Base-by-base conservation (phyloP, 2,797 vertebrate species). In the Phoebastria nigripes region DNA sequence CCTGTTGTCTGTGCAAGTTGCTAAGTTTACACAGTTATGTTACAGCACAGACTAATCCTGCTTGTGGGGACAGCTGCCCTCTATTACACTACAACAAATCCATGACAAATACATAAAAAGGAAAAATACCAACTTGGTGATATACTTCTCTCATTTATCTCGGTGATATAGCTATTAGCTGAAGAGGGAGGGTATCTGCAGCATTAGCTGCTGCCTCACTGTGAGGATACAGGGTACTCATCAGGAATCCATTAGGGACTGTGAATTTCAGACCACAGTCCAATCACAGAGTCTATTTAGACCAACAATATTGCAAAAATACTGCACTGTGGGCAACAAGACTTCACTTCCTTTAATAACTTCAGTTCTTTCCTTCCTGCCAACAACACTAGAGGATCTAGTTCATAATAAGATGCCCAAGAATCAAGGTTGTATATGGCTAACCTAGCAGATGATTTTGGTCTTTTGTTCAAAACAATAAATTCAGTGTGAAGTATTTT, bases 291-390 rank as follows among this genome's bases (percentile, higher is more conserved):
- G 29, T 31, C 65, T 78, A 24, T 35, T 74, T 51, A 65, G 63
- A 94, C 82, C 0, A 29, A 65, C 33, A 83, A 10, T 33, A 87
- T 7, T 51, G 52, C 55, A 84, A 39, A 90, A 93, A 87, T 28
- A 61, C 49, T 41, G 59, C 67, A 86, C 37, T 35, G 24, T 72
- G 52, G 80, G 72, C 78, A 95, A 62, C 46, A 70, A 73, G 33
- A 89, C 56, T 80, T 92, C 15, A 93, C 73, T 84, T 89, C 88
- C 73, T 83, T 86, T 37, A 87, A 61, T 82, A 93, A 91, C 44
- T 61, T 88, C 54, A 71, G 28, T 80, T 81, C n/a, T 87, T 94
- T 93, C 78, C 63, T 92, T 94, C 86, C 81, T 90, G 89, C 12
- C 67, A 96, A 70, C 35, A 94, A 11, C 15, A 70, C 19, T 2